Conservation (phyloP, 1,140 invertebrate genomes). For the Lerema accius region DNA sequence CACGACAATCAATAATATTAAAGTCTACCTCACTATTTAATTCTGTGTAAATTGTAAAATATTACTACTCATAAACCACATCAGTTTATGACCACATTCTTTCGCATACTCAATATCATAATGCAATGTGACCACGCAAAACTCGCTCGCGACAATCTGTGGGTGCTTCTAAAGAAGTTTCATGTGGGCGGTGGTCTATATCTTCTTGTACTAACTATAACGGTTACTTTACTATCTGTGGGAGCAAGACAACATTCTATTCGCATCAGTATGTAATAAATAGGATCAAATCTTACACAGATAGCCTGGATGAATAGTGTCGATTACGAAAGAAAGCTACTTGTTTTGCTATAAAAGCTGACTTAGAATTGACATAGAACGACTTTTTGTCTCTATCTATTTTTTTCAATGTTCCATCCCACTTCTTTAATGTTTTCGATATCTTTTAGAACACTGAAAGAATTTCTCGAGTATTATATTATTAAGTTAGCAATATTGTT, state of each 20-base stretch:
- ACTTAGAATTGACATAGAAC: no score
- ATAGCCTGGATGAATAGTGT: no score
- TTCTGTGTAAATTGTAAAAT: slow-evolving; percentile 17
- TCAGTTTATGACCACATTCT: slow-evolving; percentile 19
- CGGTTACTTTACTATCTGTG: slow-evolving; percentile 42
- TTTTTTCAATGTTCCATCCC: no score
- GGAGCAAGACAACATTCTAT: slow-evolving; percentile 38
- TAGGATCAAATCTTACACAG: slow-evolving; percentile 3
- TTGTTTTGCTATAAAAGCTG: slow-evolving; percentile 3
- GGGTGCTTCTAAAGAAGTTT: slow-evolving; percentile 51
- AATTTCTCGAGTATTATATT: no score
- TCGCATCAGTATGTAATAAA: slow-evolving; percentile 12
- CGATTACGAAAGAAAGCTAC: slow-evolving; percentile 15
- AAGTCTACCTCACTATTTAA: not conserved
- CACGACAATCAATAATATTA: not conserved
- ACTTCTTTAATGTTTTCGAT: no score
- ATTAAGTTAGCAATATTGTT: no score
- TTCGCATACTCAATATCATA: slow-evolving; percentile 35
- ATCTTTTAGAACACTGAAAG: no score
- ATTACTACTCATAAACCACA: slow-evolving; percentile 4
- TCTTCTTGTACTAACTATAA: slow-evolving; percentile 47
- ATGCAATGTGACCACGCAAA: slow-evolving; percentile 44
- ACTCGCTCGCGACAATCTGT: slow-evolving; percentile 43
- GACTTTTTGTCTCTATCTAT: no score
- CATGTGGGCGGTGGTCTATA: slow-evolving; percentile 46